Evolutionary conservation across 1,140 invertebrate genomes (phyloP), one percentile per base, ranked within the genome.

Genomic region (Nixonia krombeini): DNA sequence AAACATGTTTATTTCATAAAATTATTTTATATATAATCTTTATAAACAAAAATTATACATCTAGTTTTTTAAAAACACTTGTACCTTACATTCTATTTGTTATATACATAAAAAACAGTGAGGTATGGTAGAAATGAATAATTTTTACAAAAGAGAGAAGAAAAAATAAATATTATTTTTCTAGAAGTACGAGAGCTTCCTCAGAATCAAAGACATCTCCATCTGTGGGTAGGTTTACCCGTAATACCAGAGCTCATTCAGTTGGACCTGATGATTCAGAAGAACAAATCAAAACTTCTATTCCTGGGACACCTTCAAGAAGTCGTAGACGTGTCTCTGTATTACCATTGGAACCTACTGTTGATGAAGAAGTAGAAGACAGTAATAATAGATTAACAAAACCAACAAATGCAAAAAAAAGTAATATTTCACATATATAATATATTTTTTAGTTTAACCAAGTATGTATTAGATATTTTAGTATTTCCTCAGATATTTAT

Each of bases 201-300:
- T 82, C 80, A 13, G 80, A 82, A 31, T 16, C 61, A 15, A 73
- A 70, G 7, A 72, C 76, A 8, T 40, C 75, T 16, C 53, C 70
- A 15, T 23, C 53, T 28, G 12, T n/a, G n/a, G n/a, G n/a, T n/a
- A 44, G 9, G 26, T 16, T 6, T 64, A 80, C 67, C 26, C 71
- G 79, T 18, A 70, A 21, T 44, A 76, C 73, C 9, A 70, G 79
- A 51, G 73, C 80, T 10, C 79, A 55, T 33, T 82, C 80, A 1
- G 49, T 76, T 7, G 80, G 72, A 25, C 62, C 58, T 1, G 70
- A 76, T 35, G 16, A 21, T 16, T 38, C 4, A 8, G 0, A 50
- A 6, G 50, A 62, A 31, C 33, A 25, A 10, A 40, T 38, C 3
- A 18, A 13, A 18, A 7, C 9, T 18, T 12, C 29, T 9, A 2